A percentile compares a stretch with the other conserved stretches of the same genome.
These are phyloP conservation scores for Drosophila leonis DNA, from an alignment of 2,888 invertebrate genomes.

Conservation along the genomic window DNA sequence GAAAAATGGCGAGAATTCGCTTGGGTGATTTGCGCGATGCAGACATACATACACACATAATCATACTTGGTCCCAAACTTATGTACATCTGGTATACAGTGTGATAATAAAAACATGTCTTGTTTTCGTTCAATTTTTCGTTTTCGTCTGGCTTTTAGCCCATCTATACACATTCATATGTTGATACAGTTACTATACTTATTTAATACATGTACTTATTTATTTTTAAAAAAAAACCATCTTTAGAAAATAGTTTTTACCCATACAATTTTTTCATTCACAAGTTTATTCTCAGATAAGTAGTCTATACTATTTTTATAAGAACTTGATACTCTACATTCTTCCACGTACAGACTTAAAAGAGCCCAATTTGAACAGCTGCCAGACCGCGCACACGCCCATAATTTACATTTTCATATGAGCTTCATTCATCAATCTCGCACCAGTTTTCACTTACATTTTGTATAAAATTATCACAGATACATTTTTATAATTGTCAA, in stretches of 20 bases:
- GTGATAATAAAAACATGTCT: not conserved
- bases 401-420: too few species aligned
- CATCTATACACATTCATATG: not conserved
- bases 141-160: not conserved
- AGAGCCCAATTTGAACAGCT: too few species aligned
- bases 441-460: too few species aligned
- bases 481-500: too few species aligned
- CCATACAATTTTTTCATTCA: too few species aligned
- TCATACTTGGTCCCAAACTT: conserved; percentile 4
- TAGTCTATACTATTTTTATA: not conserved
- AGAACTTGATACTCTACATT: too few species aligned
- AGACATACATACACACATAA: conserved; percentile 4
- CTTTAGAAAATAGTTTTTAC: not conserved
- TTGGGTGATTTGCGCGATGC: conserved; percentile 77
- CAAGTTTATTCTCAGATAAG: too few species aligned
- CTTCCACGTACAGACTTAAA: too few species aligned
- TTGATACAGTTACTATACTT: not conserved
- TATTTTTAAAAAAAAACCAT: not conserved
- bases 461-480: too few species aligned
- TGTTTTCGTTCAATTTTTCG: conserved; percentile 3
- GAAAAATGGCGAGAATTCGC: conserved; percentile 80
- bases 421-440: too few species aligned
- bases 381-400: too few species aligned
- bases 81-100: conserved; percentile 7
- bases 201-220: not conserved